These are phyloP conservation scores for Peribatodes rhomboidaria DNA, from an alignment of 2,888 invertebrate species.

Conservation along the genomic window DNA sequence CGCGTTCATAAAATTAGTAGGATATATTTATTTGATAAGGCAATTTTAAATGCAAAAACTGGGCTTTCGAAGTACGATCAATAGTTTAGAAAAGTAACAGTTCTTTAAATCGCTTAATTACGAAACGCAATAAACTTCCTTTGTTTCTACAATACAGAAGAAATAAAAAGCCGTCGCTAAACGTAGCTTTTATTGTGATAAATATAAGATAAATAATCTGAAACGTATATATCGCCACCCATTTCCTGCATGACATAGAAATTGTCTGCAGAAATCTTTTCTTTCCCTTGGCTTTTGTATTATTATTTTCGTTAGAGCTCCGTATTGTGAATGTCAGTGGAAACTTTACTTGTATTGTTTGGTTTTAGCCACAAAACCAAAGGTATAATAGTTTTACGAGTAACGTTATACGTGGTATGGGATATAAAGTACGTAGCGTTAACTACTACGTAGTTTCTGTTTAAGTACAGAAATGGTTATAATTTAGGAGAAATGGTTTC, in stretches of 20 bases:
- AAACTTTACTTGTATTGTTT: constrained; percentile 10
- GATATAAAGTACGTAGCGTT: too few species aligned
- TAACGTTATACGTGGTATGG: too few species aligned
- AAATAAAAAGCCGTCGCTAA: constrained; percentile 10
- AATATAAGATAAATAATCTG: constrained; percentile 18
- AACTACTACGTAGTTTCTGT: too few species aligned
- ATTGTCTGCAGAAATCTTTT: constrained; percentile 28
- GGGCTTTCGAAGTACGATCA: not conserved
- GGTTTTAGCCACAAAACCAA: not conserved
- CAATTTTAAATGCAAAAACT: not conserved
- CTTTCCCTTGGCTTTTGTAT: constrained; percentile 23
- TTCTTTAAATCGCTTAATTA: not conserved
- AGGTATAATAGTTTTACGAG: not conserved
- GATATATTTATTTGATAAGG: too few species aligned
- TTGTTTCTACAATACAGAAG: constrained; percentile 5
- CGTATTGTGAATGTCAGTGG: constrained; percentile 5
- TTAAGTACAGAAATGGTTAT: too few species aligned
- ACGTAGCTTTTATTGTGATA: constrained; percentile 19
- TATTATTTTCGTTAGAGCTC: constrained; percentile 18
- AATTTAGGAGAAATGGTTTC: too few species aligned
- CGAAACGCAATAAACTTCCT: not conserved
- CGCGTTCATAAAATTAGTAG: too few species aligned
- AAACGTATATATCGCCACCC: constrained; percentile 27
- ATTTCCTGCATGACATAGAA: constrained; percentile 30
- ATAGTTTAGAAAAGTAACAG: not conserved